These are phyloP conservation scores for Sebastes schlegelii DNA, from an alignment of 2,113 vertebrate species.

Conservation along the genomic window DNA sequence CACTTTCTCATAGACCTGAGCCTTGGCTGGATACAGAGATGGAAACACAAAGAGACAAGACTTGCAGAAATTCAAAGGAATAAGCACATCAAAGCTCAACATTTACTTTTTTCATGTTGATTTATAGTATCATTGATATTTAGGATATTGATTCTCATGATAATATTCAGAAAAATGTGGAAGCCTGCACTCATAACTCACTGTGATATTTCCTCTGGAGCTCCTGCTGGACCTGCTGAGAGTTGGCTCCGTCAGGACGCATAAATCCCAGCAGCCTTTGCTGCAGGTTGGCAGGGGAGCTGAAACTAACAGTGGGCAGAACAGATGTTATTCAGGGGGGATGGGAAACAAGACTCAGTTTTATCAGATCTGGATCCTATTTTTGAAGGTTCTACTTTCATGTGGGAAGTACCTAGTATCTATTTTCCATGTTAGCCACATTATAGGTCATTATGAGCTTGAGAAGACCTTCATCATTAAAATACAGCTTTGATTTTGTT, in stretches of 20 bases:
- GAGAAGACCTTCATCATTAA: background rate
- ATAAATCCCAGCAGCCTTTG: conserved; percentile 93
- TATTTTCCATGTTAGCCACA: background rate
- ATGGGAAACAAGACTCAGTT: background rate
- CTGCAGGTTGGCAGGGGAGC: conserved; percentile 90
- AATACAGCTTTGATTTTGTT: background rate
- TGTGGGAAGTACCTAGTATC: background rate
- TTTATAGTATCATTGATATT: background rate
- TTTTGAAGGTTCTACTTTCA: background rate
- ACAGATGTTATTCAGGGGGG: conserved; percentile 44
- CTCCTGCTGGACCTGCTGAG: conserved; percentile 97
- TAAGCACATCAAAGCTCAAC: background rate
- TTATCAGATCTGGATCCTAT: background rate
- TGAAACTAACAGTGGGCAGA: conserved; percentile 80
- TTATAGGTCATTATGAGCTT: background rate
- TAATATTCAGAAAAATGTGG: background rate
- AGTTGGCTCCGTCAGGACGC: conserved; percentile 91
- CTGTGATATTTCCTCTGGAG: conserved; percentile 96
- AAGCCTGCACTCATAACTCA: conserved; percentile 71
- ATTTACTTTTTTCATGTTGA: background rate
- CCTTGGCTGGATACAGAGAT: conserved; percentile 85
- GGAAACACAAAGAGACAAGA: background rate
- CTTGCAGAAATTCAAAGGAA: background rate
- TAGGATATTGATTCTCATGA: background rate
- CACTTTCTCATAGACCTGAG: conserved; percentile 92